Evolutionary conservation across 2,797 vertebrate species (phyloP).

Genomic region (Eulemur coronatus): DNA sequence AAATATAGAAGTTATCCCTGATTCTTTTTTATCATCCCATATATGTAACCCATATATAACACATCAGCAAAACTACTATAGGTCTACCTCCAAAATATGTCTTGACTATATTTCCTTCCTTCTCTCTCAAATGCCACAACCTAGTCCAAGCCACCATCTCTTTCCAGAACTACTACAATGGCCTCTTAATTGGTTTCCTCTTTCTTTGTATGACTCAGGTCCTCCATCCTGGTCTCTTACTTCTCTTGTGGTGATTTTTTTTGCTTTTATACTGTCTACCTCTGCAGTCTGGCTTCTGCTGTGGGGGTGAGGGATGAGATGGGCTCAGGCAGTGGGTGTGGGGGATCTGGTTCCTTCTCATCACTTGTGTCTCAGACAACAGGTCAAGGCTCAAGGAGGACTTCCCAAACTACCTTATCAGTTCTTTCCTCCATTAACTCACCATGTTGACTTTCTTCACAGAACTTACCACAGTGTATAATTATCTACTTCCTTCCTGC

Average conservation of each 20-base stretch:
- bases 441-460: not conserved
- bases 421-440: not conserved
- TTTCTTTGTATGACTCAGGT: not conserved
- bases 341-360: not conserved
- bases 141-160: not conserved
- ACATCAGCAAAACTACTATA: not conserved
- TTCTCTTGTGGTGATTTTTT: not conserved
- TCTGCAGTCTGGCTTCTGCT: not conserved
- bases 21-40: not conserved
- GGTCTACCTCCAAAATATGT: not conserved
- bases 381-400: not conserved
- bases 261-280: not conserved
- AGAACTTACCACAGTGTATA: not conserved
- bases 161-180: not conserved
- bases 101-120: not conserved
- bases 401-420: not conserved
- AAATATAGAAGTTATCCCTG: not conserved
- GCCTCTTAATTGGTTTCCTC: not conserved
- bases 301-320: not conserved
- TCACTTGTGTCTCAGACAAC: not conserved
- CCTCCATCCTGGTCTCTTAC: not conserved
- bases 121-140: not conserved
- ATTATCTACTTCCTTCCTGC: not conserved
- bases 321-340: too few relatives aligned
- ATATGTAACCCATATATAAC: not conserved